phyloP scores from a whole-genome alignment of 2,888 invertebrate genomes.

The Amblyteles armatorius region DNA sequence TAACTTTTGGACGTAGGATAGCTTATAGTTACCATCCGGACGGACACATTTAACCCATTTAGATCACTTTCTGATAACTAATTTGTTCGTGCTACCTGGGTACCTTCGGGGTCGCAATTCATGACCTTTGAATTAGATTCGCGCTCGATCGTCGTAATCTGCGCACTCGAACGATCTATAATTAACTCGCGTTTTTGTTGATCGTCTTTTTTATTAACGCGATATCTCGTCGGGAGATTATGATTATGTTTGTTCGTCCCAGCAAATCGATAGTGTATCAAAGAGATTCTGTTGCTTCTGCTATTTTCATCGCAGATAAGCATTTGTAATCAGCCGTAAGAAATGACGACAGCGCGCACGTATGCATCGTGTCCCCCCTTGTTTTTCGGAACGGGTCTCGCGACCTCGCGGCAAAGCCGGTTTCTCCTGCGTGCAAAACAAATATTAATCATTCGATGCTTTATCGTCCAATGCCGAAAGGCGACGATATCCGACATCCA shows the following conservation, averaged over 20 bases:
- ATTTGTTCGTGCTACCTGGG: too few relatives aligned
- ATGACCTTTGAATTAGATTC: not conserved
- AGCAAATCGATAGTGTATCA: not conserved
- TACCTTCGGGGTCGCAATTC: too few relatives aligned
- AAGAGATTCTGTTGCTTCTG: not conserved
- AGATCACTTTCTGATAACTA: too few relatives aligned
- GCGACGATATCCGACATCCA: slow-evolving; percentile 13
- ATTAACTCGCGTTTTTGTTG: not conserved
- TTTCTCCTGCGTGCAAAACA: slow-evolving; percentile 54
- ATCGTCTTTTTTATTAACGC: not conserved
- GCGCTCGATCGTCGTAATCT: not conserved
- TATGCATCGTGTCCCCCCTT: not conserved
- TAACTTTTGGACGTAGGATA: too few relatives aligned
- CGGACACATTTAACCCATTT: too few relatives aligned
- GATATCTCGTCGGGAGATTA: not conserved
- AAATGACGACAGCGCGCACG: not conserved
- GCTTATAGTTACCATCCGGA: too few relatives aligned
- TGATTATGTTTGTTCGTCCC: not conserved
- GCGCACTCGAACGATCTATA: not conserved
- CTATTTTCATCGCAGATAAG: slow-evolving; percentile 4
- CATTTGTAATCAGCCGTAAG: not conserved
- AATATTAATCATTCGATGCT: slow-evolving; percentile 62
- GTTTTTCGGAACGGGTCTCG: slow-evolving; percentile 14
- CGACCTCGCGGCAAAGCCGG: slow-evolving; percentile 65
- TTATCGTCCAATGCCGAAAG: slow-evolving; percentile 54